These are phyloP conservation scores for Daktulosphaira vitifoliae DNA, from an alignment of 1,140 invertebrate species.

Conservation along the genomic window DNA sequence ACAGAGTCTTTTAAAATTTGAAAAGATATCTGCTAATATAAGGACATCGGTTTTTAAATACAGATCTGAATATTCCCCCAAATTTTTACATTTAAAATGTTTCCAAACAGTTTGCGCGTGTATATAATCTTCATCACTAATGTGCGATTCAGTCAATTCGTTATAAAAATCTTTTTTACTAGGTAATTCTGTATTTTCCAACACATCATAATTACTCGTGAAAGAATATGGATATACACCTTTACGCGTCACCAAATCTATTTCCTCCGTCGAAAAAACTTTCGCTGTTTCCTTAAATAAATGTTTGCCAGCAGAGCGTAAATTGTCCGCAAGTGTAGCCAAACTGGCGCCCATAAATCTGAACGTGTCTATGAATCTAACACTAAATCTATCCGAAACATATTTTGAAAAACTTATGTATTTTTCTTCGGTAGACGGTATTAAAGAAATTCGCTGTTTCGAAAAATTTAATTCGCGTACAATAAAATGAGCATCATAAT, in stretches of 20 bases:
- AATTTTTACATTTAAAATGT: conserved; percentile 42
- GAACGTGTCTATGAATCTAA: conserved; percentile 37
- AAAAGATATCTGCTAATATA: conserved; percentile 43
- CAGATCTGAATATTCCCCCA: no score
- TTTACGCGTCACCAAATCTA: no score
- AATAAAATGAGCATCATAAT: conserved; percentile 26
- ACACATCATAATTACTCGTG: conserved; percentile 38
- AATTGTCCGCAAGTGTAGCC: neutral
- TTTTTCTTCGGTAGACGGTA: neutral
- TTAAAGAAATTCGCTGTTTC: no score
- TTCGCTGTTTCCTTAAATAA: neutral
- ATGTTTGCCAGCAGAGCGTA: neutral
- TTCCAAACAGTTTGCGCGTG: conserved; percentile 45
- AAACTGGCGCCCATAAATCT: conserved; percentile 34
- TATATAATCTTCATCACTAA: no score
- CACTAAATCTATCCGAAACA: neutral
- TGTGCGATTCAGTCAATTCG: no score
- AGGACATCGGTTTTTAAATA: conserved; percentile 46
- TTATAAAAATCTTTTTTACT: conserved; percentile 42
- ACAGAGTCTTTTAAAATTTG: conserved; percentile 44
- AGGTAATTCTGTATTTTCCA: conserved; percentile 41
- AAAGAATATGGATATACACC: no score
- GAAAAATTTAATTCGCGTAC: neutral
- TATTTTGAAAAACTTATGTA: neutral
- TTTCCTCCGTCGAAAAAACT: neutral